These are phyloP conservation scores for Hemiprocne comata DNA, from an alignment of 2,113 vertebrate species.

Conservation along the genomic window DNA sequence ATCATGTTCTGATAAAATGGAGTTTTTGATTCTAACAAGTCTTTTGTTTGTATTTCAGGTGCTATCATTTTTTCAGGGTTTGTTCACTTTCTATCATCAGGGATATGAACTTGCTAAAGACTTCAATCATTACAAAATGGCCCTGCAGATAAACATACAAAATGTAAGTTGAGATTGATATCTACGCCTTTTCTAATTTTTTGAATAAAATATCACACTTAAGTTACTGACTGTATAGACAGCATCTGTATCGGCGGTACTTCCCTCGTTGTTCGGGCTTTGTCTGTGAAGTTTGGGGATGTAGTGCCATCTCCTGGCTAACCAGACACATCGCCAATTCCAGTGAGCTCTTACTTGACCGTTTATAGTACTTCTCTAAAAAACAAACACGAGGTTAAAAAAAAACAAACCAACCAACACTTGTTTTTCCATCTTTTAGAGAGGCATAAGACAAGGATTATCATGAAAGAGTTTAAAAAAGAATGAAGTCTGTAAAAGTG, in stretches of 20 bases:
- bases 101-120: conserved; percentile 97
- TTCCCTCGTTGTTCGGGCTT: not conserved
- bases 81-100: conserved; percentile 98
- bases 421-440: no score
- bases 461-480: not conserved
- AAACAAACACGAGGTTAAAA: not conserved
- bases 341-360: not conserved
- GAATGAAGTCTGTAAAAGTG: not conserved
- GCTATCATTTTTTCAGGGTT: conserved; percentile 96
- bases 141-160: conserved; percentile 97
- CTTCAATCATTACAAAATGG: conserved; percentile 96
- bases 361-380: not conserved
- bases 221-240: not conserved
- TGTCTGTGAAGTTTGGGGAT: conserved; percentile 2
- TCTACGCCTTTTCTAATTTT: not conserved
- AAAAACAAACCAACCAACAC: no score
- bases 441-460: not conserved
- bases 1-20: not conserved
- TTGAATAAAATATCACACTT: fast-evolving
- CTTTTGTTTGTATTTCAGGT: conserved; percentile 79
- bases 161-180: conserved; percentile 84
- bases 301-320: conserved; percentile 74
- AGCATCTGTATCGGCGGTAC: fast-evolving
- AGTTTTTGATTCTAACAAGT: not conserved
- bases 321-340: not conserved